Evolutionary conservation across 53 echinoderm and acorn worm species (phyloP).

Genomic region (Glandiceps talaboti): DNA sequence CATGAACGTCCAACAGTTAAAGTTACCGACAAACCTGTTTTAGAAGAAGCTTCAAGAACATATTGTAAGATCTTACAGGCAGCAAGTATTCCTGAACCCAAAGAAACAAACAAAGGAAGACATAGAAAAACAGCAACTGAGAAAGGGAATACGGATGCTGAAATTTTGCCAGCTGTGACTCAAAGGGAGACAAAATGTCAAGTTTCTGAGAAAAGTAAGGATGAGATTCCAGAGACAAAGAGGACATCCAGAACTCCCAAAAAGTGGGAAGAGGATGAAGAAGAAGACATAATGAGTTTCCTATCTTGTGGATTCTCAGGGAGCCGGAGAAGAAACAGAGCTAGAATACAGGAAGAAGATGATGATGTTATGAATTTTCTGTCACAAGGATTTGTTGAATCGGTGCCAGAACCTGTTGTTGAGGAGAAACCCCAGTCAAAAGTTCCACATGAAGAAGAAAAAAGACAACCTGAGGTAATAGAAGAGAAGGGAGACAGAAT

Average conservation of each 20-base stretch:
- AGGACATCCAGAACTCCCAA: constrained; percentile 14
- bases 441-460: not conserved
- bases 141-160: not conserved
- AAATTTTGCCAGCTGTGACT: not conserved
- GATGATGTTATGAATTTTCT: not conserved
- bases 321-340: constrained; percentile 6
- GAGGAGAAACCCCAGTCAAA: too few species aligned
- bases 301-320: constrained; percentile 9
- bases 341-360: not conserved
- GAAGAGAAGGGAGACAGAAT: not conserved
- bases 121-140: not conserved
- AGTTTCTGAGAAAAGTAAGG: not conserved
- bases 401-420: not conserved
- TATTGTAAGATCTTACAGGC: not conserved
- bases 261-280: not conserved
- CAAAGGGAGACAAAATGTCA: constrained; percentile 5
- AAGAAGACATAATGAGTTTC: constrained; percentile 16
- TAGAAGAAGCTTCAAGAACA: not conserved
- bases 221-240: not conserved
- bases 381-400: not conserved
- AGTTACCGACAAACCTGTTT: not conserved
- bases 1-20: not conserved
- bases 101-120: constrained; percentile 13
- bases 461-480: not conserved
- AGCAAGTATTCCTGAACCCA: too few species aligned